Evolutionary conservation across 2,113 vertebrate species (phyloP).

Genomic region (cat (Felis catus)): F.catus_Fca126_mat1.0 CM031418.1:60591501-60592000

Average conservation of each 20-base stretch:
- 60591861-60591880: neutral
- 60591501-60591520: neutral
- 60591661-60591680: neutral
- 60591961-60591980: neutral
- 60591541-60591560: neutral
- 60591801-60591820: neutral
- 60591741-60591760: neutral
- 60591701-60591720: neutral
- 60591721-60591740: neutral
- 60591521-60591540: neutral
- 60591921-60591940: neutral
- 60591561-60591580: neutral
- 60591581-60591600: neutral
- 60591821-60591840: neutral
- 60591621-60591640: neutral
- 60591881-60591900: neutral
- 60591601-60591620: neutral
- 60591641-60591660: neutral
- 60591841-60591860: neutral
- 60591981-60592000: neutral
- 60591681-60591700: neutral
- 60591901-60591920: neutral
- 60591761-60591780: neutral
- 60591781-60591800: neutral
- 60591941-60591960: neutral